A percentile compares a stretch with the other conserved stretches of the same genome.
Conservation (phyloP, 2,113 vertebrate species). For the Camelus dromedarius region DNA sequence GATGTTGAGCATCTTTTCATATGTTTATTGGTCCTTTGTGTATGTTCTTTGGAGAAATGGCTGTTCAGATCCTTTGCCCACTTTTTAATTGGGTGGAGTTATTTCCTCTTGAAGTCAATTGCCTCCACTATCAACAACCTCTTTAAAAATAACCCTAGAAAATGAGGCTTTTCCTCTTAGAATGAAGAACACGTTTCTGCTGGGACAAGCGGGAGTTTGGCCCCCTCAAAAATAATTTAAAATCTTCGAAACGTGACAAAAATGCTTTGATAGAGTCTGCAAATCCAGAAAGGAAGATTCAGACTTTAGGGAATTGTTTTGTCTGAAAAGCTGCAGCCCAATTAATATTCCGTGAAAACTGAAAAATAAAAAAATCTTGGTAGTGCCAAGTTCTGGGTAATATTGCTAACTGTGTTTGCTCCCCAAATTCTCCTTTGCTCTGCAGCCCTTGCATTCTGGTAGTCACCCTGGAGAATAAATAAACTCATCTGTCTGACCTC, state of each 20-base stretch:
- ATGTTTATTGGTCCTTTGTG: not conserved
- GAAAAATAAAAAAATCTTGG: not conserved
- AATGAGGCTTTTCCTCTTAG: not conserved
- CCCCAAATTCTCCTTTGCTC: not conserved
- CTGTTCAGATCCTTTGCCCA: not conserved
- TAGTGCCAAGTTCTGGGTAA: not conserved
- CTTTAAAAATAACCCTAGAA: not conserved
- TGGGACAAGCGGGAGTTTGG: not conserved
- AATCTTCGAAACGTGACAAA: constrained; percentile 54
- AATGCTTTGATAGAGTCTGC: constrained; percentile 44
- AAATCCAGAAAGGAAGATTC: constrained; percentile 40
- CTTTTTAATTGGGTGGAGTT: not conserved
- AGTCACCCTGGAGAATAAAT: constrained; percentile 63
- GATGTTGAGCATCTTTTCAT: not conserved
- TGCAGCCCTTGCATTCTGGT: not conserved
- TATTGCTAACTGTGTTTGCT: not conserved
- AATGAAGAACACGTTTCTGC: not conserved
- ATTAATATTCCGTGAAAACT: constrained; percentile 71
- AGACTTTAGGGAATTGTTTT: constrained; percentile 60
- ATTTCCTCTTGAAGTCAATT: not conserved
- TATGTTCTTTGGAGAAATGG: not conserved
- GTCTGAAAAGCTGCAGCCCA: constrained; percentile 52
- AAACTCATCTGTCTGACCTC: constrained; percentile 46
- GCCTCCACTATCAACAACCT: not conserved
- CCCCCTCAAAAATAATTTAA: constrained; percentile 59